phyloP scores from a whole-genome alignment of 2,113 vertebrate genomes.

The Sitta europaea region DNA sequence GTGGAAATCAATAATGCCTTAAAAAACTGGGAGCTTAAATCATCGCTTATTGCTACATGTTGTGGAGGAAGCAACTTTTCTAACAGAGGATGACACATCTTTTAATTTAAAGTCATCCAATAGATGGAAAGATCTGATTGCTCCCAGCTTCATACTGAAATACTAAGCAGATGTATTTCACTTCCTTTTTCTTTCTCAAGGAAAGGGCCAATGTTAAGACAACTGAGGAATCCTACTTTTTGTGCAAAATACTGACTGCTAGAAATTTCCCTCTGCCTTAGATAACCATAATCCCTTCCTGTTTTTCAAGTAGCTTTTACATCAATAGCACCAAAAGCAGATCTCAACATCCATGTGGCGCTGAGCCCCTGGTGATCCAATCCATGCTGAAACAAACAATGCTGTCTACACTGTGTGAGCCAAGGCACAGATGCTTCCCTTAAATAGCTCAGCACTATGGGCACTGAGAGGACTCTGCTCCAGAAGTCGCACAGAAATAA shows the following conservation, averaged over 20 bases:
- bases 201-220: background rate
- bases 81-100: background rate
- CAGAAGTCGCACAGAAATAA: background rate
- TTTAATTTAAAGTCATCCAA: background rate
- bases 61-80: background rate
- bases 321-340: background rate
- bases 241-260: background rate
- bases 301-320: background rate
- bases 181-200: background rate
- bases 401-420: background rate
- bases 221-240: background rate
- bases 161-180: background rate
- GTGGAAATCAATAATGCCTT: background rate
- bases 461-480: background rate
- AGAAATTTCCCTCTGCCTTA: background rate
- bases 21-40: background rate
- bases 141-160: background rate
- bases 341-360: rapidly evolving
- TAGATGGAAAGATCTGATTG: background rate
- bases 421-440: background rate
- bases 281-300: background rate
- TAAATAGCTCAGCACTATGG: background rate
- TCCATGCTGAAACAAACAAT: background rate
- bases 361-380: background rate
- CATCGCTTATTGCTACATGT: background rate